Conservation (phyloP, 2,797 vertebrate genomes). For the Notolepis coatsorum region DNA sequence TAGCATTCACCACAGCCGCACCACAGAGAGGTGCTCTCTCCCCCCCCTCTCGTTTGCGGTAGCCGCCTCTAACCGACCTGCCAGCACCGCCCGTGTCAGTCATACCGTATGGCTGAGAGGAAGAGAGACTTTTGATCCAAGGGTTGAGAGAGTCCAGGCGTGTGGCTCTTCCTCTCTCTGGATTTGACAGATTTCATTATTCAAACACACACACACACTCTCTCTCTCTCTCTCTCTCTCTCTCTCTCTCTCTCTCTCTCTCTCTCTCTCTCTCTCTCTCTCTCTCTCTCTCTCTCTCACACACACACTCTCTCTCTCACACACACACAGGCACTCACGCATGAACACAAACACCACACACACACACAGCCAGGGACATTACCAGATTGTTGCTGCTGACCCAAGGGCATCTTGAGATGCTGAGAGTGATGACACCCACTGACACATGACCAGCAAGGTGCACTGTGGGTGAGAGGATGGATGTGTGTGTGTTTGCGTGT, state of each 20-base stretch:
- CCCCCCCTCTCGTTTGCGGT: too few species aligned
- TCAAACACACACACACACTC: too few species aligned
- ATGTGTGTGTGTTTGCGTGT: slow-evolving; percentile 17
- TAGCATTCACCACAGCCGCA: slow-evolving; percentile 16
- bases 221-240: slow-evolving; percentile 19
- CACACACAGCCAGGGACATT: slow-evolving; percentile 35
- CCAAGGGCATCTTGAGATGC: slow-evolving; percentile 66
- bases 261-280: background rate
- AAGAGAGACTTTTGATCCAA: slow-evolving; percentile 15
- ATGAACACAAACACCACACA: background rate
- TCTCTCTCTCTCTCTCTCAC: background rate
- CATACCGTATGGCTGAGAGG: too few species aligned
- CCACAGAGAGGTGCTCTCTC: slow-evolving; percentile 5
- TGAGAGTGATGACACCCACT: slow-evolving; percentile 72
- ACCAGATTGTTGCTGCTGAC: slow-evolving; percentile 68
- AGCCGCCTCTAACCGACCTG: too few species aligned
- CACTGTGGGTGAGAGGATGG: background rate
- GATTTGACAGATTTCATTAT: slow-evolving; percentile 61
- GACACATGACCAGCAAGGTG: slow-evolving; percentile 67
- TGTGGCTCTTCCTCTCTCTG: slow-evolving; percentile 27
- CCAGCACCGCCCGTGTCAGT: too few species aligned
- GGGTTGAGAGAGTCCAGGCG: slow-evolving; percentile 32
- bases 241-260: slow-evolving; percentile 22
- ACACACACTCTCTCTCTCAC: slow-evolving; percentile 4
- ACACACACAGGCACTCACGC: background rate